Conservation (phyloP, 2,797 vertebrate genomes). For the Linurgus olivaceus region DNA sequence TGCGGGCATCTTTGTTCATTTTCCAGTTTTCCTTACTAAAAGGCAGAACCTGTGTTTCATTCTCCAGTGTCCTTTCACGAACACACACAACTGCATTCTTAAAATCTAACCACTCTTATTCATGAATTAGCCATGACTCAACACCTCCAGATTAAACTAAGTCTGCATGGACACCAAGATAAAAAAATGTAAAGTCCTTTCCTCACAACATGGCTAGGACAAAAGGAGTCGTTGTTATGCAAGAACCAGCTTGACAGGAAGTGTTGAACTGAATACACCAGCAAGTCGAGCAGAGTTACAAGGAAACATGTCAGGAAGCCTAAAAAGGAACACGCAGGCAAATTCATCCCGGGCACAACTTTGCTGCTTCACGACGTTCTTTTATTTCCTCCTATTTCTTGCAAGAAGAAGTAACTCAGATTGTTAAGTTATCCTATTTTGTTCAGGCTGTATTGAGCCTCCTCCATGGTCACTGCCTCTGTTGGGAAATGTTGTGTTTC, state of each 20-base stretch:
- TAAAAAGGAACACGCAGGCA: neutral
- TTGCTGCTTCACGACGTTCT: fast-evolving
- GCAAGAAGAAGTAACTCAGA: neutral
- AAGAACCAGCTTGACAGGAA: neutral
- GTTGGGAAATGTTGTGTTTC: neutral
- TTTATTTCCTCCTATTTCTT: neutral
- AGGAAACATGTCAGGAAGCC: neutral
- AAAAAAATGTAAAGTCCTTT: neutral
- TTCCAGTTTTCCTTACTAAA: neutral
- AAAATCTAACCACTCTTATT: neutral
- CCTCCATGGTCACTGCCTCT: neutral
- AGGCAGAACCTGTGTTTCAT: neutral
- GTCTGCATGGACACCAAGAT: neutral
- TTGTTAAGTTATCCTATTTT: neutral
- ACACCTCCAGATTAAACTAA: neutral
- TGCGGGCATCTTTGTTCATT: neutral
- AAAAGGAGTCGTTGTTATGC: neutral
- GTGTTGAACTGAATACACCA: neutral
- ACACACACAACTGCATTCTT: fast-evolving
- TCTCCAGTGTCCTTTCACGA: neutral
- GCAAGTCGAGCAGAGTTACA: neutral
- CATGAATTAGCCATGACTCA: neutral
- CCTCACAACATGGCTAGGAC: neutral
- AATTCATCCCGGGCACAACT: neutral
- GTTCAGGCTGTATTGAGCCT: neutral